These are phyloP conservation scores for Sigmodon hispidus DNA, from an alignment of 2,113 vertebrate species.

Conservation along the genomic window DNA sequence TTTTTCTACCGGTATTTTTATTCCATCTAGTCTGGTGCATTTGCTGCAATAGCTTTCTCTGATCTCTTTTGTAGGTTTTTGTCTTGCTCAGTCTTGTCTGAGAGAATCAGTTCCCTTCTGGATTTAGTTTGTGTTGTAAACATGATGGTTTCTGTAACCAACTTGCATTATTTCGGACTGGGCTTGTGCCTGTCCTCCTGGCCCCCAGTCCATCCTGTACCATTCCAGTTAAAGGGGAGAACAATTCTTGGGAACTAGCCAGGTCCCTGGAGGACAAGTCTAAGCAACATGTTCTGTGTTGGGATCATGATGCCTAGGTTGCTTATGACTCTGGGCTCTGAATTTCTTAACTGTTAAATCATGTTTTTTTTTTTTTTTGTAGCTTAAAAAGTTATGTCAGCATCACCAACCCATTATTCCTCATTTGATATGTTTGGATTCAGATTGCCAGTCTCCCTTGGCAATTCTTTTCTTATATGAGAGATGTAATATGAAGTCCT, in stretches of 20 bases:
- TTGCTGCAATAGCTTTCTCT: neutral
- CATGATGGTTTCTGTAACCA: neutral
- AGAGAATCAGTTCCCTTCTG: neutral
- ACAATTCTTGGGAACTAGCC: neutral
- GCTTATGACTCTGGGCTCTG: neutral
- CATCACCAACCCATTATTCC: neutral
- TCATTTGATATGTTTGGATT: neutral
- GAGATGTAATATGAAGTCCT: neutral
- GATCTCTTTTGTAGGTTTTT: neutral
- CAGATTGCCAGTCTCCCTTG: neutral
- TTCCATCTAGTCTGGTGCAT: neutral
- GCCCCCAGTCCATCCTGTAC: neutral
- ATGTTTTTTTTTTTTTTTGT: neutral
- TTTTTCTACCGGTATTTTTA: neutral
- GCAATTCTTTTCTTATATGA: constrained; percentile 1
- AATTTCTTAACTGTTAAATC: neutral
- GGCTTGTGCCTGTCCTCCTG: neutral
- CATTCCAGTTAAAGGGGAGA: neutral
- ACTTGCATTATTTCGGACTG: neutral
- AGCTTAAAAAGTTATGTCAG: neutral
- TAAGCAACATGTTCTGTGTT: neutral
- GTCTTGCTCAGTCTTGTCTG: neutral
- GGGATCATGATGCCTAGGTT: neutral
- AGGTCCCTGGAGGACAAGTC: neutral
- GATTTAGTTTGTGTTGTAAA: neutral